Base-by-base conservation (phyloP, 2,797 vertebrate genomes). In the Gephyroberyx darwinii region DNA sequence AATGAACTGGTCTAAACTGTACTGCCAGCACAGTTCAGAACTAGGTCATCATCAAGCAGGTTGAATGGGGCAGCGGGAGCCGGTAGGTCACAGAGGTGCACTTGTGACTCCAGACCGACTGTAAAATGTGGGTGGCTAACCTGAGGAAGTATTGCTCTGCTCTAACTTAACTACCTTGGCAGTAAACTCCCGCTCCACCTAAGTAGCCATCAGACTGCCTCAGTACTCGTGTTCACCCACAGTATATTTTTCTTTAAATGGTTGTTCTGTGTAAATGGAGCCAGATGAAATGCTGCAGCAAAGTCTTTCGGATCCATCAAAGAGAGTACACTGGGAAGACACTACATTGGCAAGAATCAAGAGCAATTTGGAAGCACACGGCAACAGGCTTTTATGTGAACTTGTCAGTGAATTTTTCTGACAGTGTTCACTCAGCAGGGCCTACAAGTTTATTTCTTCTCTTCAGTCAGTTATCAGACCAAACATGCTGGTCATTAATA, bases 1-100 rank as follows among this genome's bases (percentile, higher is more conserved):
- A 69, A 78, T 67, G 50, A 83, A 65, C 14, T 50, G 69, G 87
- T 82, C 80, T 84, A 70, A 86, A 86, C 52, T 83, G 79, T 59
- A 71, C 66, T 69, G 73, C 45, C 69, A 50, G 48, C 52, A 58
- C 58, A 72, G 69, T 72, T 86, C 72, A 82, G 65, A 73, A 55
- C 78, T 77, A 87, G 83, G 82, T 86, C 81, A 78, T 57, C 59
- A 22, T 50, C 71, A 45, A 63, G 75, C 55, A 35, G 60, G 69
- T 41, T 71, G 54, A 75, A 61, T 62, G 45, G 55, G 33, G 67
- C 14, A 8, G 65, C 43, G 5, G 37, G 2, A 37, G 63, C 57
- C 39, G 3, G 53, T 10, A 65, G 71, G 74, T 74, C 57, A 65
- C 56, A 58, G 60, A 55, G 65, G 74, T 41, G 9, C 43, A 52